Conservation (phyloP, 2,797 vertebrate species). For the Trichosurus vulpecula region DNA sequence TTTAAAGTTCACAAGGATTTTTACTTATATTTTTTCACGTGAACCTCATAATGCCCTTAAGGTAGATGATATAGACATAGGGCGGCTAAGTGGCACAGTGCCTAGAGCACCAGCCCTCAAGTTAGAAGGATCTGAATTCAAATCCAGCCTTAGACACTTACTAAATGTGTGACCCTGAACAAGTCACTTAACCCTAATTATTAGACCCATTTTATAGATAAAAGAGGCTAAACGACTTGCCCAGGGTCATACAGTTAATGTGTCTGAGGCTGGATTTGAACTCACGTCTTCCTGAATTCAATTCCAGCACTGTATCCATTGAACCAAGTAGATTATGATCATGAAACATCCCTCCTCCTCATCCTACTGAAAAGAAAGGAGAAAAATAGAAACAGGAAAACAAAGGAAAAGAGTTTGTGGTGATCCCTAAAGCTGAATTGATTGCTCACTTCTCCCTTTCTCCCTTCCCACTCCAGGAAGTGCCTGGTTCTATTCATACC, state of each 20-base stretch:
- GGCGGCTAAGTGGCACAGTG: too few species aligned
- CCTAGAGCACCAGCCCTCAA: too few species aligned
- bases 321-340: background rate
- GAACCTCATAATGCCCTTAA: background rate
- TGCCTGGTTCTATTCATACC: background rate
- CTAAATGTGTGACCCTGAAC: too few species aligned
- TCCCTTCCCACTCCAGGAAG: background rate
- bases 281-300: background rate
- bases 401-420: background rate
- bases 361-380: background rate
- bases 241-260: background rate
- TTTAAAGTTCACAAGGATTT: background rate
- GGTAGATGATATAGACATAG: background rate
- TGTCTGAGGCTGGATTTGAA: background rate
- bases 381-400: background rate
- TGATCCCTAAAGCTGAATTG: background rate
- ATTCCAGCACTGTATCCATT: background rate
- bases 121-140: too few species aligned
- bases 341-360: background rate
- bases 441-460: background rate
- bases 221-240: background rate
- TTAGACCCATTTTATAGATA: background rate
- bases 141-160: too few species aligned
- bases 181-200: background rate
- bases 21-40: background rate